A percentile compares a stretch with the other conserved stretches of the same genome.
phyloP scores from a whole-genome alignment of 2,797 vertebrate species.

The Glossophaga mutica region DNA sequence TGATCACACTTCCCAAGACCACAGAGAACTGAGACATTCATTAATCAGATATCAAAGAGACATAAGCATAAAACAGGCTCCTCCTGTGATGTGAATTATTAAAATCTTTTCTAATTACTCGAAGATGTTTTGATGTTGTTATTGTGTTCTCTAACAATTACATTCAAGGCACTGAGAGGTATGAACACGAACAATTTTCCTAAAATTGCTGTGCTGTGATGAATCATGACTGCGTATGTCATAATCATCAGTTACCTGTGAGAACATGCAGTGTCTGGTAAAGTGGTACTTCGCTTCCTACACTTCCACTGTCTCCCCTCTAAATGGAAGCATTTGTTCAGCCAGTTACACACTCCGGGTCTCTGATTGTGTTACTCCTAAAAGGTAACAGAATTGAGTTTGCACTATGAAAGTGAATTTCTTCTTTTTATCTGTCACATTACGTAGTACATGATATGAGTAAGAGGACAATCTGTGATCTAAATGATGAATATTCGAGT shows the following conservation, averaged over 20 bases:
- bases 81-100: not conserved
- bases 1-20: not conserved
- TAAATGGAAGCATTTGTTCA: not conserved
- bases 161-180: not conserved
- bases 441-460: not conserved
- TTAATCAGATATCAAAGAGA: not conserved
- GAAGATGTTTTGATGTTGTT: not conserved
- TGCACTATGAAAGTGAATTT: not conserved
- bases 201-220: not conserved
- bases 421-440: not conserved
- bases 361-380: not conserved
- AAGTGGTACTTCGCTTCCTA: not conserved
- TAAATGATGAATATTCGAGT: not conserved
- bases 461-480: not conserved
- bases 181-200: not conserved
- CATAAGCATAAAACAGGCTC: not conserved
- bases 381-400: not conserved
- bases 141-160: not conserved
- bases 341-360: fast-evolving
- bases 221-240: not conserved
- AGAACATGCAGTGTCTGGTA: not conserved
- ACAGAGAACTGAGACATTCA: not conserved
- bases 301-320: not conserved
- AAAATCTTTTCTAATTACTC: not conserved
- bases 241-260: not conserved